phyloP scores from a whole-genome alignment of 2,888 invertebrate species.

The Slavum lentiscoides region DNA sequence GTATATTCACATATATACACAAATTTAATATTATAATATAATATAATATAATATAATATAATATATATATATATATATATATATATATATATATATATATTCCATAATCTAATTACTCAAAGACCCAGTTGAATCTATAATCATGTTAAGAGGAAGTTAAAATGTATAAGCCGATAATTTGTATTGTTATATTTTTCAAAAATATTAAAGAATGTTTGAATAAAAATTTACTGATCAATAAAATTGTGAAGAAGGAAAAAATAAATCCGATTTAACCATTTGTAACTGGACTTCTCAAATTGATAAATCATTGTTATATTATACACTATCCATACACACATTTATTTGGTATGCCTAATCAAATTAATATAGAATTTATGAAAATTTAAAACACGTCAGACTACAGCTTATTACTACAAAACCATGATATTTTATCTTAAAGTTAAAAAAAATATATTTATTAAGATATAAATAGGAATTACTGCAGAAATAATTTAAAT shows the following conservation, averaged over 20 bases:
- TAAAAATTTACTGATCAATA: conserved; percentile 7
- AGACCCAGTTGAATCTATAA: neutral
- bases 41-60: too few relatives aligned
- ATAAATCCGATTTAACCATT: neutral
- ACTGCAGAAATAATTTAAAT: conserved; percentile 49
- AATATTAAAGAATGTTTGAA: conserved; percentile 11
- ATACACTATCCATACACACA: conserved; percentile 19
- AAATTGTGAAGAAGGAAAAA: conserved; percentile 2
- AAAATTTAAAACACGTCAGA: conserved; percentile 43
- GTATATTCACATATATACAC: too few relatives aligned
- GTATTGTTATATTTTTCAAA: conserved; percentile 14
- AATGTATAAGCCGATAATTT: conserved; percentile 20
- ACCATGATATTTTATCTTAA: conserved; percentile 31
- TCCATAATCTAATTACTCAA: conserved; percentile 18
- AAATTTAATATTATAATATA: too few relatives aligned
- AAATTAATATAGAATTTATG: conserved; percentile 37
- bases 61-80: too few relatives aligned
- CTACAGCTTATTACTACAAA: conserved; percentile 40
- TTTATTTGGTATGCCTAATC: conserved; percentile 41
- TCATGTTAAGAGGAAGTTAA: conserved; percentile 1
- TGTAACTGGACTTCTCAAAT: neutral
- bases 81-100: neutral
- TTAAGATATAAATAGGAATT: conserved; percentile 49
- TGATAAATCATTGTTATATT: conserved; percentile 11
- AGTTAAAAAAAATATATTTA: conserved; percentile 32